These are phyloP conservation scores for Grammatotria lemairii DNA, from an alignment of 2,113 vertebrate genomes.

Conservation along the genomic window DNA sequence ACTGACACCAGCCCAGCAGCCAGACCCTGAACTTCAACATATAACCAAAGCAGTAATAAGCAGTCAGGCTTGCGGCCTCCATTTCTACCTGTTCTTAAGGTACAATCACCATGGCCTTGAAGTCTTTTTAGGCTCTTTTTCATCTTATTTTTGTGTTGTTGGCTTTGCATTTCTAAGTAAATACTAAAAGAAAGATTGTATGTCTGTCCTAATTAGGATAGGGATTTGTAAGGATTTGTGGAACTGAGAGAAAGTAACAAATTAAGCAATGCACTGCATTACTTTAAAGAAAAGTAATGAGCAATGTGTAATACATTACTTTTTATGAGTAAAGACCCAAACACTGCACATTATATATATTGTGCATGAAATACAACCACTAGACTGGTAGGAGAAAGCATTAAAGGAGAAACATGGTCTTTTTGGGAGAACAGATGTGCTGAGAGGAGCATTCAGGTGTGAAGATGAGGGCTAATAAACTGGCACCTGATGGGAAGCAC, in stretches of 20 bases:
- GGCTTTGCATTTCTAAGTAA: not conserved
- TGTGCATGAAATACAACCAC: not conserved
- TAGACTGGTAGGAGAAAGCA: not conserved
- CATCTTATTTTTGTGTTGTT: not conserved
- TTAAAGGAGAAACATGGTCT: not conserved
- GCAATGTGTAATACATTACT: not conserved
- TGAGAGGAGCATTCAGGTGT: not conserved
- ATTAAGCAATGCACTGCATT: not conserved
- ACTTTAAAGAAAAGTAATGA: not conserved
- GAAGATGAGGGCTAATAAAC: slow-evolving; percentile 13
- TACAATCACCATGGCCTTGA: not conserved
- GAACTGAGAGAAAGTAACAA: not conserved
- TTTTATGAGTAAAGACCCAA: not conserved
- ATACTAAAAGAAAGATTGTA: not conserved
- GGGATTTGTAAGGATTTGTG: not conserved
- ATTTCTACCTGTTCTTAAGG: not conserved
- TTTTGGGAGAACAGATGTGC: not conserved
- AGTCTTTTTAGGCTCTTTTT: not conserved
- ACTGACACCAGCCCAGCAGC: not conserved
- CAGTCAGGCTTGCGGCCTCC: not conserved
- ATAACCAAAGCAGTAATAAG: not conserved
- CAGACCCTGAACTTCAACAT: not conserved
- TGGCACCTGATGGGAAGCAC: slow-evolving; percentile 8
- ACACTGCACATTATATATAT: not conserved
- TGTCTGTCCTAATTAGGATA: not conserved